Evolutionary conservation across 2,113 vertebrate genomes (phyloP), one percentile per base, ranked within the genome.

Genomic region (Actinemys pallida): DNA sequence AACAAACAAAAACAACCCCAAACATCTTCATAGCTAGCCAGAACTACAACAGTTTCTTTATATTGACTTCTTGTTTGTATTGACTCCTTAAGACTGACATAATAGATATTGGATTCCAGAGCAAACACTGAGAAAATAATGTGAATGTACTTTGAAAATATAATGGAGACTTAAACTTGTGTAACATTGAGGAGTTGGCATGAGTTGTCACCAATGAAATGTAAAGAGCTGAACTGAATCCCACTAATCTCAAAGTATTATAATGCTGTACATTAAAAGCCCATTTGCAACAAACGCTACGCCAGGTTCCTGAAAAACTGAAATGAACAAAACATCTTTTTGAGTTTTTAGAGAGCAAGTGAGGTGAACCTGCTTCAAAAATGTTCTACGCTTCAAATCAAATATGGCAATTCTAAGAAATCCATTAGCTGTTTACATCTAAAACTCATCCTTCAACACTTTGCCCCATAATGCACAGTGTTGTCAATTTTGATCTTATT

Each of bases 401-500:
- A 92, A 95, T 62, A 84, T 27, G 1, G 5, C 75, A 90, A 79
- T 69, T 92, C 92, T 95, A 87, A 96, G 94, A 95, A 96, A 95
- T 90, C 92, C 94, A 96, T 97, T 95, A 96, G 92, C 83, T 0
- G 0, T 83, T 95, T 91, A 25, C 84, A 88, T 93, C 95, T 89
- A 97, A 96, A 96, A 52, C 91, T 89, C 93, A 95, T 89, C 91
- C 93, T 79, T 97, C 96, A 95, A 54, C 0, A 5, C 92, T 95
- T 93, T 56, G 4, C 91, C 94, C 88, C 85, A 12, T 59, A 95
- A 96, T 88, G 90, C 90, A 83, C 89, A 90, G 88, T 95, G 93
- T 95, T 97, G 96, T 96, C 90, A 94, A 94, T 95, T 97, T 97
- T 95, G 93, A 95, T 95, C 93, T 94, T 96, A 93, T 97, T 97